These are phyloP conservation scores for Drosophila infuscata DNA, from an alignment of 2,888 invertebrate genomes.

Conservation along the genomic window DNA sequence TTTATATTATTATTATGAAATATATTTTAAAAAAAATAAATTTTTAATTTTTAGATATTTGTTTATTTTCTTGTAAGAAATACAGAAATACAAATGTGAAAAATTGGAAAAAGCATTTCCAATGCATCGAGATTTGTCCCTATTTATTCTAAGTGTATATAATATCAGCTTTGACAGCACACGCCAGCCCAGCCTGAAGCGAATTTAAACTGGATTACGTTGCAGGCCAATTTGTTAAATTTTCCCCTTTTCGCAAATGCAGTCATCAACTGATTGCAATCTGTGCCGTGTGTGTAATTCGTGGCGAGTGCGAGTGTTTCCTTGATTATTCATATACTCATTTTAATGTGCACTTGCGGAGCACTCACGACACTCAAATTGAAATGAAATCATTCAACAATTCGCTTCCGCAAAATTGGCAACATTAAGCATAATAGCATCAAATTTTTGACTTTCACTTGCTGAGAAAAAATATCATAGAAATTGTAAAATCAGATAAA, in stretches of 20 bases:
- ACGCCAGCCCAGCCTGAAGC: not conserved
- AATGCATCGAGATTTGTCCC: not conserved
- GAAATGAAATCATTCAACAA: slow-evolving; percentile 44
- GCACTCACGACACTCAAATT: slow-evolving; percentile 30
- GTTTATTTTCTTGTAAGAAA: too few relatives aligned
- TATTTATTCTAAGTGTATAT: not conserved
- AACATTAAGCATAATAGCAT: slow-evolving; percentile 44
- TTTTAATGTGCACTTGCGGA: slow-evolving; percentile 15
- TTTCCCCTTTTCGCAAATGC: not conserved
- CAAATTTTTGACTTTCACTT: slow-evolving; percentile 65
- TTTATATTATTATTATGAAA: too few relatives aligned
- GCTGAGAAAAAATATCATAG: slow-evolving; percentile 39
- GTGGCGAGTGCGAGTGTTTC: slow-evolving; percentile 9
- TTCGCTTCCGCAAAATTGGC: slow-evolving; percentile 65
- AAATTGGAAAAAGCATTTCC: not conserved
- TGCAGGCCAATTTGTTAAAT: not conserved
- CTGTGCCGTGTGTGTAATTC: not conserved
- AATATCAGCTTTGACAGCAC: not conserved
- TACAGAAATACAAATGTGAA: not conserved
- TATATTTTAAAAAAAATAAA: not conserved
- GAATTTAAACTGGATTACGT: not conserved
- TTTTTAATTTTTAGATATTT: not conserved
- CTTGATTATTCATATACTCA: slow-evolving; percentile 28
- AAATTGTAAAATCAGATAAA: slow-evolving; percentile 51
- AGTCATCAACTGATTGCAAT: slow-evolving; percentile 27